Evolutionary conservation across 2,797 vertebrate species (phyloP), one percentile per base, ranked within the genome.

Genomic region (Calcarius lapponicus): DNA sequence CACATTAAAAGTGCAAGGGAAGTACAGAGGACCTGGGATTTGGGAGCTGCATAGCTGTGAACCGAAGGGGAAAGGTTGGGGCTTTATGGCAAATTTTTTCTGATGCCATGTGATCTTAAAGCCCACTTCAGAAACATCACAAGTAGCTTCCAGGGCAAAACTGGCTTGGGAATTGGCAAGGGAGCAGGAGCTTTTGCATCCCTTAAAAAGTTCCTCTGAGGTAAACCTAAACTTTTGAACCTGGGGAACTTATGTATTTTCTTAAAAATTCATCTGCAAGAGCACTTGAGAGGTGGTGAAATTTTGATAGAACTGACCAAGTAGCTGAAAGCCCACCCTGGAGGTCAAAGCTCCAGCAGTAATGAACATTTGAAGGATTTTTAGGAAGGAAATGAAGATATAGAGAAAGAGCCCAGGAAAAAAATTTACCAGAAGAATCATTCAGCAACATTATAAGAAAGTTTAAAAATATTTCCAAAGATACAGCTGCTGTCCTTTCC

Each of bases 101-200:
- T 80, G 98, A 95, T 97, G 97, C 98, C 98, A 97, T 97, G 97
- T 98, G 98, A 98, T 97, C 95, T 95, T 80, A 96, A 90, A 86
- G 89, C 93, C 88, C 60, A 24, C 80, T 96, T 91, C 54, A 88
- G 90, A 90, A 86, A 42, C 48, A 32, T 82, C 78, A 24, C 60
- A 85, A 87, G n/a, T 36, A 56, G 29, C 54, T 86, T 40, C 47
- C 51, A 43, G 32, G 56, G 40, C 38, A 70, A 58, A 73, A 53
- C 24, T 50, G 56, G 32, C 42, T 53, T 69, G 75, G 38, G 70
- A 88, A 21, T 21, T 72, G 36, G 32, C 34, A 86, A 57, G 48
- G 22, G 28, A 80, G 25, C 7, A 0, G 6, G 7, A 64, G 13
- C n/a, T 54, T 87, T 75, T 40, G 21, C 29, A 9, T 73, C 34